Percentiles rank a stretch among this genome's conserved stretches.
Conservation (phyloP, 2,888 invertebrate species). For the Flexamia atlantica region DNA sequence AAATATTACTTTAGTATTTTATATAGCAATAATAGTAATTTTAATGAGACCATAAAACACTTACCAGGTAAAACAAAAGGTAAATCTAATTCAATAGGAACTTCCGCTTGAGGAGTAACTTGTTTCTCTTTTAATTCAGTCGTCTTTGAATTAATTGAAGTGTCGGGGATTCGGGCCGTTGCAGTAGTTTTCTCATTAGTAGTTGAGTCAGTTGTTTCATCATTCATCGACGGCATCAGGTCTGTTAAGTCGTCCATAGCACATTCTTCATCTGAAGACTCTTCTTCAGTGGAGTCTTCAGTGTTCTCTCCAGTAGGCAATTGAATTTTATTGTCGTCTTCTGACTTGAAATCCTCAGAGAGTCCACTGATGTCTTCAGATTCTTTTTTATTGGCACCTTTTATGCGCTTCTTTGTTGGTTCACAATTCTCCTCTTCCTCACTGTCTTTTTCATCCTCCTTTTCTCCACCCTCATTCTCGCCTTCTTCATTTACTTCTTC, state of each 20-base stretch:
- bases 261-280: conserved; percentile 57
- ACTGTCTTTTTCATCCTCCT: conserved; percentile 62
- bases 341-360: not conserved
- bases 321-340: conserved; percentile 51
- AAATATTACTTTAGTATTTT: too few relatives aligned
- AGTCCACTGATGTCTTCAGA: not conserved
- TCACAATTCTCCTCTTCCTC: conserved; percentile 68
- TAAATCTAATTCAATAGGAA: conserved; percentile 16
- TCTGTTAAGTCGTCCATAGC: conserved; percentile 50
- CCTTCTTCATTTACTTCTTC: conserved; percentile 62
- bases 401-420: conserved; percentile 61
- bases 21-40: too few relatives aligned
- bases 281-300: conserved; percentile 42
- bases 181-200: not conserved
- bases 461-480: conserved; percentile 63
- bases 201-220: not conserved
- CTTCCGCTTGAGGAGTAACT: not conserved
- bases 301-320: conserved; percentile 41
- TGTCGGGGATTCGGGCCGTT: too few relatives aligned
- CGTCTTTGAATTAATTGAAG: too few relatives aligned
- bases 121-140: not conserved
- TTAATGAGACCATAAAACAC: too few relatives aligned
- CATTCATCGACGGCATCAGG: conserved; percentile 34
- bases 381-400: not conserved
- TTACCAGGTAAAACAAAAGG: conserved; percentile 34